Percentiles rank a stretch among this genome's conserved stretches.
phyloP scores from a whole-genome alignment of 2,113 vertebrate species.

The Porphyrio hochstetteri region DNA sequence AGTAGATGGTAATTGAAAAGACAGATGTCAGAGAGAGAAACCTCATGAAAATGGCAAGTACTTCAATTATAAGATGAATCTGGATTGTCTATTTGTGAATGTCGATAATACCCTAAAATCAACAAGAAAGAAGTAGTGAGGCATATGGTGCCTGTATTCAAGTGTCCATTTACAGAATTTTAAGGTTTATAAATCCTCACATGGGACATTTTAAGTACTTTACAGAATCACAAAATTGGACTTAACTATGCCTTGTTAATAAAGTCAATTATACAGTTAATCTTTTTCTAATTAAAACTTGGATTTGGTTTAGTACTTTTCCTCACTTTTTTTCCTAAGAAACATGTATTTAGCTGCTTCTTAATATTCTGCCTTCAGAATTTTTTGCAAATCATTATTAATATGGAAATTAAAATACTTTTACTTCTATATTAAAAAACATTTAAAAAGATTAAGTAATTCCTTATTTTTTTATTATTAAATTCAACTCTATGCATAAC shows the following conservation, averaged over 20 bases:
- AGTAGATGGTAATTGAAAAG: conserved; percentile 15
- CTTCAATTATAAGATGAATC: conserved; percentile 12
- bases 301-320: not conserved
- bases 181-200: not conserved
- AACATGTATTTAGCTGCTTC: not conserved
- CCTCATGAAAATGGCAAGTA: conserved; percentile 1
- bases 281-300: not conserved
- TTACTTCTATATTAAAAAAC: not conserved
- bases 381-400: not conserved
- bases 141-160: not conserved
- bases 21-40: not conserved
- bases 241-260: not conserved
- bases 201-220: not conserved
- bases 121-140: not conserved
- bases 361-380: not conserved
- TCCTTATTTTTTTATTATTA: not conserved
- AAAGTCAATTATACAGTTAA: not conserved
- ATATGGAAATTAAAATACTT: not conserved
- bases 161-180: not conserved
- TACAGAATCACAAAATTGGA: not conserved
- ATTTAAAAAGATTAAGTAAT: not conserved
- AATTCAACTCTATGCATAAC: not conserved
- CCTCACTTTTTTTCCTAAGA: not conserved
- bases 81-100: not conserved
- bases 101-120: not conserved